Percentiles rank a stretch among this genome's conserved stretches.
Conservation (phyloP, 2,113 vertebrate species). For the Petromus typicus region DNA sequence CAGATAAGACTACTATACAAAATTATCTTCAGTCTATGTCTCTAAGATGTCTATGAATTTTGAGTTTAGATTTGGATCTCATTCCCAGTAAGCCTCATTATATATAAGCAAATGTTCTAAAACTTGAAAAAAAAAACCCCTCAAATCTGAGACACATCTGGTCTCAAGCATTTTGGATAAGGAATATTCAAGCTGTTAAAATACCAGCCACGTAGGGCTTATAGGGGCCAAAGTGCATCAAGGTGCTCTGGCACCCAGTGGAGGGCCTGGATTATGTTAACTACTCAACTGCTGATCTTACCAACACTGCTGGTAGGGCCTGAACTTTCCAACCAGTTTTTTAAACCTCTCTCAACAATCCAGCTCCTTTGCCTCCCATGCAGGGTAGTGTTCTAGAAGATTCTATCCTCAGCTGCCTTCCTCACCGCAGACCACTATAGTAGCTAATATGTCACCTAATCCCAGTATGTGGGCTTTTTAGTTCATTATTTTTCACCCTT, state of each 20-base stretch:
- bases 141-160: not conserved
- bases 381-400: slow-evolving; percentile 7
- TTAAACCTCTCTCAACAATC: slow-evolving; percentile 4
- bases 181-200: not conserved
- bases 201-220: not conserved
- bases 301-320: not conserved
- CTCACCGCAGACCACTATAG: not conserved
- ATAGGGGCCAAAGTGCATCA: not conserved
- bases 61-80: not conserved
- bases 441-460: not conserved
- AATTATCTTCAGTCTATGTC: not conserved
- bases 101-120: not conserved
- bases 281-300: not conserved
- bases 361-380: not conserved
- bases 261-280: not conserved
- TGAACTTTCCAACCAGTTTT: not conserved
- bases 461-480: not conserved
- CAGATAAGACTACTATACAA: not conserved
- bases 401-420: slow-evolving; percentile 33
- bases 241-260: not conserved
- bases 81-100: not conserved
- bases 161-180: not conserved
- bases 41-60: not conserved
- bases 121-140: not conserved
- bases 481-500: not conserved